Evolutionary conservation across 1,140 invertebrate species (phyloP).

Genomic region (Drosophila mauritiana): DNA sequence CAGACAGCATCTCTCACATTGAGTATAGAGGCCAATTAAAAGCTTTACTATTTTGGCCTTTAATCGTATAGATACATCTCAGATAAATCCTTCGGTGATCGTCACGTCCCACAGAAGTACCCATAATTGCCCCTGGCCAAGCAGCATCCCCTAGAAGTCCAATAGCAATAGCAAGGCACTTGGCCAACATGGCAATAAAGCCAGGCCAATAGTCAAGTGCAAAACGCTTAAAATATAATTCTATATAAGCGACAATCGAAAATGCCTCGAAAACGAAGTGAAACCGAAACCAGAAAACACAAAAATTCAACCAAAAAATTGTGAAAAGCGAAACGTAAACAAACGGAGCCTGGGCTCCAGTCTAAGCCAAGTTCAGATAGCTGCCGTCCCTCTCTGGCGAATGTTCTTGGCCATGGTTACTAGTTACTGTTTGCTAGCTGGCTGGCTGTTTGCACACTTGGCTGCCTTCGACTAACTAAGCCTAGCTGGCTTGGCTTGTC

Average conservation of each 20-base stretch:
- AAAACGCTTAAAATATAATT: conserved; percentile 70
- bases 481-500: conserved; percentile 7
- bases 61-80: conserved; percentile 5
- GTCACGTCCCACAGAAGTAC: conserved; percentile 21
- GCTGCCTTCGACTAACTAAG: conserved; percentile 50
- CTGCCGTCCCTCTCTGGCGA: conserved; percentile 35
- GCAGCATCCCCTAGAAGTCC: conserved; percentile 32
- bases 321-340: conserved; percentile 48
- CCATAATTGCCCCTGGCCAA: conserved; percentile 36
- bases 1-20: conserved; percentile 2
- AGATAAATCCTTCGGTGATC: conserved; percentile 16
- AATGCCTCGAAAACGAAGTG: conserved; percentile 21
- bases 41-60: neutral
- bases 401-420: conserved; percentile 78
- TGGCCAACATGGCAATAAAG: conserved; percentile 53
- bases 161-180: conserved; percentile 57
- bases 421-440: conserved; percentile 12
- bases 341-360: conserved; percentile 38
- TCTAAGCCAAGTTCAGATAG: conserved; percentile 71
- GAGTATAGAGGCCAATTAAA: conserved; percentile 10
- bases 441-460: conserved; percentile 68
- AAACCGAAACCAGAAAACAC: conserved; percentile 52
- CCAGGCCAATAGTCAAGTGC: conserved; percentile 63
- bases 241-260: conserved; percentile 49
- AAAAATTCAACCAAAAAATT: conserved; percentile 10